Base-by-base conservation (phyloP, 2,797 vertebrate genomes). In the Pseudochromis fuscus region DNA sequence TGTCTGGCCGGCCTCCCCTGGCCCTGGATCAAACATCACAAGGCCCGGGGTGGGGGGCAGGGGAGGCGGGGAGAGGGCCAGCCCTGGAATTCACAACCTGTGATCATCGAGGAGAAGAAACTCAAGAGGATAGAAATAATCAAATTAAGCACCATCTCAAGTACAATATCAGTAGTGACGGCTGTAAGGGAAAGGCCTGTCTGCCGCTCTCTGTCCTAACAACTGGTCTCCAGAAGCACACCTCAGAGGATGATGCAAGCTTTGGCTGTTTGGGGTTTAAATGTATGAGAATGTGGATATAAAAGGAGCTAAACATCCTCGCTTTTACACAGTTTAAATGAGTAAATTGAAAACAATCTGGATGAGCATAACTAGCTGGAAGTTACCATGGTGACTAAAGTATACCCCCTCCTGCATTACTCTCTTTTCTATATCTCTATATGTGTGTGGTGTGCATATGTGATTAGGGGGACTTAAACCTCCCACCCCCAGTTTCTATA, bases 21-120 rank as follows among this genome's bases (percentile, higher is more conserved):
- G 88, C 87, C 81, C 64, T 31, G 72, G 86, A 91, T 93, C 87
- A 89, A 90, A 92, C 90, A 79, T 81, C 81, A 79, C 81, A 77
- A 70, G 77, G 82, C 86, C 79, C 28, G 21, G n/a, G 58, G 77
- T 55, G 45, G 19, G 46, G 18, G 12, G 56, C 3, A 11, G 48
- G 37, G 27, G 10, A 31, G 13, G 12, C 52, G 4, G 44, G 38
- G 31, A 4, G 44, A 16, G 11, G 79, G 57, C 38, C 55, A 51
- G 58, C 65, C 55, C 72, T 84, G 69, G 71, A 81, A 88, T 89
- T 84, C 82, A 68, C 85, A 89, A 88, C 90, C 87, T 89, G 83
- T 80, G 86, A 88, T 89, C 38, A 72, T 86, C 63, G 60, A 75
- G 76, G 72, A 89, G 82, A 72, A 85, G 72, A 77, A 77, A 77